Evolutionary conservation across 2,113 vertebrate species (phyloP), one percentile per base, ranked within the genome.

Genomic region (Pogonocichla stellata): DNA sequence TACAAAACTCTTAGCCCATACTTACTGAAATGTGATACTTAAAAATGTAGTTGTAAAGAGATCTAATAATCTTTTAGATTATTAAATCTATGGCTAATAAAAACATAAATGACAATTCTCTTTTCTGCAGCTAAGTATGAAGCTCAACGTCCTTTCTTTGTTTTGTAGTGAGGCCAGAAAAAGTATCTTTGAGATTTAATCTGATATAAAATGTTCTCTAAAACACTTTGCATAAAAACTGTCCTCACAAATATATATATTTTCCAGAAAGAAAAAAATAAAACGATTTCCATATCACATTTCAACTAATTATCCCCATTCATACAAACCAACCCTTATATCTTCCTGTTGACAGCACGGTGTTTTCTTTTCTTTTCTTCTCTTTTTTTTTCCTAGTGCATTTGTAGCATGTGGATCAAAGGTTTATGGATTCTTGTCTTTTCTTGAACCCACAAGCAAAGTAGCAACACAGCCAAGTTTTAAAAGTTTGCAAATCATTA

Each of bases 301-400:
- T 86, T 96, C 92, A 88, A 64, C 60, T 70, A 90, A 94, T 94
- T 88, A 71, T 83, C 75, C 19, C 86, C 67, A 89, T 93, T 96
- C 61, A 86, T 94, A 73, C 47, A 91, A 58, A 86, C 50, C 23
- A 73, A 60, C 42, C 40, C 62, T 61, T 87, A 86, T 47, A 60
- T 61, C 90, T 92, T 94, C 67, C 67, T 85, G 88, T 90, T 95
- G 90, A 93, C 84, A 91, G 58, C 18, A 42, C 29, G 73, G 43
- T 65, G 5, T 81, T 88, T 91, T 88, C 42, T 65, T 81, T 51
- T 74, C 25, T 75, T 75, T 31, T 69, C 31, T 80, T 71, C 19
- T 64, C 20, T 43, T 85, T 84, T 77, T 72, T 72, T 36, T 67
- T 26, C 45, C 72, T 66, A 36, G 29, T 86, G 86, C 83, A 54